These are phyloP conservation scores for Steinernema khuongi DNA, from an alignment of 1,140 invertebrate species.

Conservation along the genomic window DNA sequence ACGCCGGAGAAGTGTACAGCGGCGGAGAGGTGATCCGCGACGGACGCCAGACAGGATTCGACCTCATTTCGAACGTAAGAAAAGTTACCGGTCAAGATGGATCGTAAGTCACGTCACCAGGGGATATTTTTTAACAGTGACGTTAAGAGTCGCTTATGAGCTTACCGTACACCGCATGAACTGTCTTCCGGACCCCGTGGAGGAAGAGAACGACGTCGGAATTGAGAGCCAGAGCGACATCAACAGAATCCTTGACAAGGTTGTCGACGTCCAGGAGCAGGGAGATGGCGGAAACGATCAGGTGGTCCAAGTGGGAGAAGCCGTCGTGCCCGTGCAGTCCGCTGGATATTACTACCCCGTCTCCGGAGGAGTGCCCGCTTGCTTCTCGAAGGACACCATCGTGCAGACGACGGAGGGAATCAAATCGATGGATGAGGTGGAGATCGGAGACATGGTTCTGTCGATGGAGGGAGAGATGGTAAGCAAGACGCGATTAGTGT, in stretches of 20 bases:
- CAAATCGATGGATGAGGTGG: conserved; percentile 39
- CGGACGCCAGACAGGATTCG: conserved; percentile 48
- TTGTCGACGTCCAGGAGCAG: conserved; percentile 33
- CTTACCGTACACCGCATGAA: conserved; percentile 48
- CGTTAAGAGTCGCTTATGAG: conserved; percentile 42
- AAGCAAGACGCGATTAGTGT: background rate
- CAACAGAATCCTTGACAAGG: conserved; percentile 40
- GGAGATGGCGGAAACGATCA: conserved; percentile 32
- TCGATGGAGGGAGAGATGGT: conserved; percentile 37
- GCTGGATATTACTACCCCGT: conserved; percentile 48
- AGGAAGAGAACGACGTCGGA: conserved; percentile 38
- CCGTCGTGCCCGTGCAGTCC: conserved; percentile 41
- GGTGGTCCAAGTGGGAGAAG: conserved; percentile 45
- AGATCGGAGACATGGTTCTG: conserved; percentile 40
- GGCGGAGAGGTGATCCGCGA: conserved; percentile 48
- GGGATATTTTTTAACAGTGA: background rate
- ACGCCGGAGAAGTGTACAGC: conserved; percentile 45
- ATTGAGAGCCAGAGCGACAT: conserved; percentile 41
- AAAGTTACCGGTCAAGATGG: conserved; percentile 39
- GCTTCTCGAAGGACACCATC: conserved; percentile 38
- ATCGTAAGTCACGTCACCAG: conserved; percentile 31
- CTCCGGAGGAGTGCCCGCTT: conserved; percentile 39
- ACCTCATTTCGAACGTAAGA: conserved; percentile 46
- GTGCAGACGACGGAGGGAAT: conserved; percentile 37
- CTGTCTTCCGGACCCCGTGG: conserved; percentile 45